A percentile compares a stretch with the other conserved stretches of the same genome.
Evolutionary conservation across 2,113 vertebrate genomes (phyloP).

Genomic region (Myiozetetes cayanensis): DNA sequence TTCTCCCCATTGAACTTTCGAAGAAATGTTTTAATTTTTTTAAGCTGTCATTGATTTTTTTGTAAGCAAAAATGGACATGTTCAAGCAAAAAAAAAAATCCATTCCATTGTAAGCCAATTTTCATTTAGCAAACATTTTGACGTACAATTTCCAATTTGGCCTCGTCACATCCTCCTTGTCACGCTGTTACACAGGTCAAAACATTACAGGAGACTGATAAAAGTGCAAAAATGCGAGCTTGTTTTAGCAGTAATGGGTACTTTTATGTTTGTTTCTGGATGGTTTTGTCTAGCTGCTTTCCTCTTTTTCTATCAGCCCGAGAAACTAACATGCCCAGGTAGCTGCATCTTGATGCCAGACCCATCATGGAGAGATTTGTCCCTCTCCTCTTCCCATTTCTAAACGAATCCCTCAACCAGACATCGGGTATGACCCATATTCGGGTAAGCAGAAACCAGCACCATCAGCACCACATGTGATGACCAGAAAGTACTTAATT

Average conservation of each 20-base stretch:
- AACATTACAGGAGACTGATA: neutral
- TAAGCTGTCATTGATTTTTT: slow-evolving; percentile 54
- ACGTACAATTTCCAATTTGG: neutral
- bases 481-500: neutral
- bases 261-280: neutral
- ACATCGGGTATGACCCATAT: neutral
- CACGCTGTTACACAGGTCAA: neutral
- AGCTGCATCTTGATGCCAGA: neutral
- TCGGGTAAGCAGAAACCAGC: neutral
- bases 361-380: neutral
- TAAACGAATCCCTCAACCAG: neutral
- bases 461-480: neutral
- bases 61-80: slow-evolving; percentile 41
- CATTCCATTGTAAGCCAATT: neutral
- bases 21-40: slow-evolving; percentile 55
- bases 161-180: neutral
- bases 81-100: slow-evolving; percentile 39
- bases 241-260: neutral
- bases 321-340: neutral
- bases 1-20: slow-evolving; percentile 30
- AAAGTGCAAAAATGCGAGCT: neutral
- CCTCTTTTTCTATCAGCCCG: neutral
- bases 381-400: neutral
- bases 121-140: slow-evolving; percentile 28
- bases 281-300: neutral